These are phyloP conservation scores for Scylla paramamosain DNA, from an alignment of 1,140 invertebrate genomes.

Conservation along the genomic window DNA sequence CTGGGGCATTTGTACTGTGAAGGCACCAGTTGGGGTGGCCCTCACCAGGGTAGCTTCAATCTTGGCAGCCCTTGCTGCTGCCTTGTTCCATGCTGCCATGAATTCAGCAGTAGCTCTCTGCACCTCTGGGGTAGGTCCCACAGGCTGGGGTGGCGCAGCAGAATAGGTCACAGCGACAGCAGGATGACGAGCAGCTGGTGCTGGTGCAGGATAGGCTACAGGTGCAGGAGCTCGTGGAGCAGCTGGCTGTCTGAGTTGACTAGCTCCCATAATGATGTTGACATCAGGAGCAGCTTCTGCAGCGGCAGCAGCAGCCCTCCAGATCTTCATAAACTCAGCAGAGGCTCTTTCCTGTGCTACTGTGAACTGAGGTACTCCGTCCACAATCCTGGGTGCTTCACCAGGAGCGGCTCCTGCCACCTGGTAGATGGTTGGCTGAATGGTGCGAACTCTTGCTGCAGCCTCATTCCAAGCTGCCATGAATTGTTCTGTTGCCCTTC, in stretches of 20 bases:
- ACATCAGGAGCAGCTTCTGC: conserved; percentile 60
- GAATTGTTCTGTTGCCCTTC: conserved; percentile 51
- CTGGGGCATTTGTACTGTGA: background rate
- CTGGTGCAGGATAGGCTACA: background rate
- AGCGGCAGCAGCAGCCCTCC: conserved; percentile 52
- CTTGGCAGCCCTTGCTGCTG: conserved; percentile 47
- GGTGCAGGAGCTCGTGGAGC: background rate
- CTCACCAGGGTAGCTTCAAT: conserved; percentile 53
- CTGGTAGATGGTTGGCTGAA: conserved; percentile 47
- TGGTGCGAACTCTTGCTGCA: conserved; percentile 31
- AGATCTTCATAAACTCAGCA: conserved; percentile 54
- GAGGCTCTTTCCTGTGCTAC: background rate
- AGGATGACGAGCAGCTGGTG: background rate
- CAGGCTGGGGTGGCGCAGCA: background rate
- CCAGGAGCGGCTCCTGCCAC: conserved; percentile 2
- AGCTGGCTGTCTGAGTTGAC: background rate
- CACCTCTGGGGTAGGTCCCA: background rate
- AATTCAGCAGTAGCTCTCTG: conserved; percentile 60
- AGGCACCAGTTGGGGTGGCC: background rate
- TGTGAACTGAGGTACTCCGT: conserved; percentile 30
- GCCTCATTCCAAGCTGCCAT: conserved; percentile 55
- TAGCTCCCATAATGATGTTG: conserved; percentile 57
- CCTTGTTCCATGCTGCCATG: conserved; percentile 51
- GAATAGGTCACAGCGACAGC: background rate
- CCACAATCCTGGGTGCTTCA: conserved; percentile 16